These are phyloP conservation scores for Coregonus ussuriensis DNA, from an alignment of 2,797 vertebrate species.

Conservation along the genomic window DNA sequence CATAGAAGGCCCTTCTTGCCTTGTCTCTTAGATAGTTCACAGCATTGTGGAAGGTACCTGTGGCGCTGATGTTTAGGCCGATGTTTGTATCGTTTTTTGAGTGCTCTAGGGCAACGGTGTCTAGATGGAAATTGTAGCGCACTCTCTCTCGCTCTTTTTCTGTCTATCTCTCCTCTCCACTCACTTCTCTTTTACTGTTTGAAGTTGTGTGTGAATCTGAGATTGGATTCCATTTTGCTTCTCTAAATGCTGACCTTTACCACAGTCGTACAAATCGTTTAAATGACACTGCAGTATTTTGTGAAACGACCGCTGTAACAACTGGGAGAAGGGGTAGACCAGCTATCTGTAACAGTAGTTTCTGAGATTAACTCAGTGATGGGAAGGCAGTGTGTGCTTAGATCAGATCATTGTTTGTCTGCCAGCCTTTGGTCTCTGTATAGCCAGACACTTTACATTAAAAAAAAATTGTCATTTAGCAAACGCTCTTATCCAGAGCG, in stretches of 20 bases:
- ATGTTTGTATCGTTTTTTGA: too few species aligned
- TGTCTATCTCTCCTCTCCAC: conserved; percentile 21
- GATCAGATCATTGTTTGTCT: background rate
- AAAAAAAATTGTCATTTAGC: too few species aligned
- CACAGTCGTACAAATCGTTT: background rate
- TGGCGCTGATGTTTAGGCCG: too few species aligned
- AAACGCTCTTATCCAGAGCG: too few species aligned
- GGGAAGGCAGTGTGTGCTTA: background rate
- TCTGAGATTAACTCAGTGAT: background rate
- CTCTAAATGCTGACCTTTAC: background rate
- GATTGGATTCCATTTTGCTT: background rate
- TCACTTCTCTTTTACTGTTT: conserved; percentile 14
- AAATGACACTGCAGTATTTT: background rate
- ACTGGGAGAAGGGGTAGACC: background rate
- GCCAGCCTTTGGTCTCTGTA: background rate
- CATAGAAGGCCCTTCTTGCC: too few species aligned
- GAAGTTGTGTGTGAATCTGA: background rate
- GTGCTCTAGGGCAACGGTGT: too few species aligned
- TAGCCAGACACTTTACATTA: background rate
- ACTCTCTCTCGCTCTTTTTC: conserved; percentile 11
- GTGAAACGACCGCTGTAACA: background rate
- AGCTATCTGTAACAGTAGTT: background rate
- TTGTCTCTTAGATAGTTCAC: too few species aligned
- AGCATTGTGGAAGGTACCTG: too few species aligned
- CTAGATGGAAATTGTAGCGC: too few species aligned